phyloP scores from a whole-genome alignment of 2,113 vertebrate genomes.

The Nansenia antarctica region DNA sequence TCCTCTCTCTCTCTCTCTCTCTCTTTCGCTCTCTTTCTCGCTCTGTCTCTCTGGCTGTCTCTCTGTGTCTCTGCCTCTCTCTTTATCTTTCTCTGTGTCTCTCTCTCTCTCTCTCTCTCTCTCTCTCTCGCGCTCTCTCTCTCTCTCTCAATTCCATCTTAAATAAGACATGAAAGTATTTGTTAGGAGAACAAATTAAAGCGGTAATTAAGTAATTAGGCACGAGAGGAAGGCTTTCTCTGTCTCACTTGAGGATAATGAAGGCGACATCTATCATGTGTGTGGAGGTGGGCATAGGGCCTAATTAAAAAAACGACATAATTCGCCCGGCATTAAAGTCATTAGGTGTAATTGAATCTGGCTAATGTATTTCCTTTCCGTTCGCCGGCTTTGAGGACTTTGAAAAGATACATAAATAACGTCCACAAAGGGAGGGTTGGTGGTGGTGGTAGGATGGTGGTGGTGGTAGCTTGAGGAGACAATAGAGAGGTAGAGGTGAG shows the following conservation, averaged over 20 bases:
- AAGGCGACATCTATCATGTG: slow-evolving; percentile 85
- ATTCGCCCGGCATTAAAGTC: slow-evolving; percentile 88
- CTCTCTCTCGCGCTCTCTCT: not conserved
- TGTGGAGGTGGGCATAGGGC: slow-evolving; percentile 76
- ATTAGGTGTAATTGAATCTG: slow-evolving; percentile 90
- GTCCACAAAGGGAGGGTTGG: slow-evolving; percentile 10
- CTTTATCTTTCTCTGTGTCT: not conserved
- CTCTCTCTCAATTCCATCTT: slow-evolving; percentile 1
- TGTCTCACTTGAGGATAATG: slow-evolving; percentile 85
- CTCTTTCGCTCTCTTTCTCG: not conserved
- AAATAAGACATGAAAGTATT: slow-evolving; percentile 57
- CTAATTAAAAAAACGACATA: slow-evolving; percentile 86
- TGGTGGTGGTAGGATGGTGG: not conserved
- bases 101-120: slow-evolving; percentile 6
- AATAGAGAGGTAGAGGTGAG: slow-evolving; percentile 78
- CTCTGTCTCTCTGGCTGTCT: not conserved
- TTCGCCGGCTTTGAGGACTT: slow-evolving; percentile 74
- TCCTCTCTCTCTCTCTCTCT: not conserved
- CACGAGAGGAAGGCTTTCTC: slow-evolving; percentile 79
- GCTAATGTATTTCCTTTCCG: slow-evolving; percentile 87
- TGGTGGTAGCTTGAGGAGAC: slow-evolving; percentile 73
- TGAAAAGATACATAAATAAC: slow-evolving; percentile 13
- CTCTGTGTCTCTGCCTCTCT: no score
- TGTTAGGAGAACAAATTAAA: slow-evolving; percentile 59
- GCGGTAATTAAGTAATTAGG: slow-evolving; percentile 77